phyloP scores from a whole-genome alignment of 2,888 invertebrate genomes.

The Hemicrepidius hirtus region DNA sequence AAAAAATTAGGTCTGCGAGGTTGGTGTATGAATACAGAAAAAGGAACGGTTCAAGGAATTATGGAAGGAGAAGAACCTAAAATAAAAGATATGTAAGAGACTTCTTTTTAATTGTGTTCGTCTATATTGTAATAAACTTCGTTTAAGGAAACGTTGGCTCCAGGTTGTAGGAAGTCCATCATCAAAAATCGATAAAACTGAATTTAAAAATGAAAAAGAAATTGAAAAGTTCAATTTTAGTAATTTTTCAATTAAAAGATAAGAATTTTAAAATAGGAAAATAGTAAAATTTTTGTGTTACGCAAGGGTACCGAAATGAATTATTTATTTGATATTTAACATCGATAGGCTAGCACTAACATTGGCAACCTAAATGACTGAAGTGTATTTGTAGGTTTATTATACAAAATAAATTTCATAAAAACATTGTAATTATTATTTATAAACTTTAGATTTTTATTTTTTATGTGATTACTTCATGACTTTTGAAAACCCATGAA shows the following conservation, averaged over 20 bases:
- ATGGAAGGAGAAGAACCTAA: constrained; percentile 78
- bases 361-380: no score
- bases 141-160: constrained; percentile 77
- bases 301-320: no score
- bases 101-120: neutral
- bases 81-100: constrained; percentile 78
- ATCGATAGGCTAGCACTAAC: no score
- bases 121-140: constrained; percentile 1
- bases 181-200: constrained; percentile 82
- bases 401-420: no score
- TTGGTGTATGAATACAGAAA: constrained; percentile 83
- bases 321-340: no score
- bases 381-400: no score
- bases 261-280: constrained; percentile 31
- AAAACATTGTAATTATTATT: no score
- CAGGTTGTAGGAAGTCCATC: constrained; percentile 83
- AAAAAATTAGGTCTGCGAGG: constrained; percentile 79
- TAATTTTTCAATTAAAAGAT: constrained; percentile 59
- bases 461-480: no score
- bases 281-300: no score
- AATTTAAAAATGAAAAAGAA: constrained; percentile 79
- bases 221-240: constrained; percentile 67
- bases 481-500: no score
- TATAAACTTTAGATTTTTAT: no score
- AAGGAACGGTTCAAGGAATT: constrained; percentile 80